These are phyloP conservation scores for Zaprionus taronus DNA, from an alignment of 1,140 invertebrate species.

Conservation along the genomic window DNA sequence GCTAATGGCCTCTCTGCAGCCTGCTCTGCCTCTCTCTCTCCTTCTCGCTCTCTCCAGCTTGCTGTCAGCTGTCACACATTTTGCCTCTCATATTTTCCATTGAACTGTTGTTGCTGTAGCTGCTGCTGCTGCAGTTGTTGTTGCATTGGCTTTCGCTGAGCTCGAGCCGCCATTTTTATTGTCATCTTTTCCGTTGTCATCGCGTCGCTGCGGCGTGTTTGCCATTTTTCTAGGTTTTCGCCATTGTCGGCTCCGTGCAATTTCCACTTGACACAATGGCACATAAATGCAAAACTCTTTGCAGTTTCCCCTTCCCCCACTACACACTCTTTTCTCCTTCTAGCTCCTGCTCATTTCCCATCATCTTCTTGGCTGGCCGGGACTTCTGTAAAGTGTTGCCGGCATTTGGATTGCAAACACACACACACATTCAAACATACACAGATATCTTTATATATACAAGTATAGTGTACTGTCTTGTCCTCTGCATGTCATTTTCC, in stretches of 20 bases:
- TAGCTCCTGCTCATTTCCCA: slow-evolving; percentile 7
- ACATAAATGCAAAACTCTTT: slow-evolving; percentile 79
- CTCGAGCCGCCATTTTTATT: slow-evolving; percentile 73
- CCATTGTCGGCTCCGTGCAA: slow-evolving; percentile 59
- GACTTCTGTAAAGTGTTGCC: slow-evolving; percentile 21
- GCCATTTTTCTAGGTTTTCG: slow-evolving; percentile 67
- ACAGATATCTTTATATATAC: neutral
- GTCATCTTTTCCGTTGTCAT: slow-evolving; percentile 72
- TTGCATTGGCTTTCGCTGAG: slow-evolving; percentile 31
- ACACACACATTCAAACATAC: slow-evolving; percentile 17
- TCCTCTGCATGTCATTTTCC: slow-evolving; percentile 67
- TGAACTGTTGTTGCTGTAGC: slow-evolving; percentile 56
- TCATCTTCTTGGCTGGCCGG: slow-evolving; percentile 17
- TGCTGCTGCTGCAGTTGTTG: slow-evolving; percentile 33
- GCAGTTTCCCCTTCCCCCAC: slow-evolving; percentile 4
- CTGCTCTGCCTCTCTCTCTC: slow-evolving; percentile 27
- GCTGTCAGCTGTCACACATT: slow-evolving; percentile 59
- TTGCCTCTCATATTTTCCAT: slow-evolving; percentile 74
- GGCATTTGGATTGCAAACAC: slow-evolving; percentile 56
- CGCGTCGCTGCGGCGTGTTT: slow-evolving; percentile 54
- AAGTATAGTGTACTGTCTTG: slow-evolving; percentile 26
- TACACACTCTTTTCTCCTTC: neutral
- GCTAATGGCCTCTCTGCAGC: slow-evolving; percentile 62
- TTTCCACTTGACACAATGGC: slow-evolving; percentile 82
- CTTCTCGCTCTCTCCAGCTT: slow-evolving; percentile 23